These are phyloP conservation scores for Lepas anatifera DNA, from an alignment of 2,888 invertebrate genomes.

Conservation along the genomic window DNA sequence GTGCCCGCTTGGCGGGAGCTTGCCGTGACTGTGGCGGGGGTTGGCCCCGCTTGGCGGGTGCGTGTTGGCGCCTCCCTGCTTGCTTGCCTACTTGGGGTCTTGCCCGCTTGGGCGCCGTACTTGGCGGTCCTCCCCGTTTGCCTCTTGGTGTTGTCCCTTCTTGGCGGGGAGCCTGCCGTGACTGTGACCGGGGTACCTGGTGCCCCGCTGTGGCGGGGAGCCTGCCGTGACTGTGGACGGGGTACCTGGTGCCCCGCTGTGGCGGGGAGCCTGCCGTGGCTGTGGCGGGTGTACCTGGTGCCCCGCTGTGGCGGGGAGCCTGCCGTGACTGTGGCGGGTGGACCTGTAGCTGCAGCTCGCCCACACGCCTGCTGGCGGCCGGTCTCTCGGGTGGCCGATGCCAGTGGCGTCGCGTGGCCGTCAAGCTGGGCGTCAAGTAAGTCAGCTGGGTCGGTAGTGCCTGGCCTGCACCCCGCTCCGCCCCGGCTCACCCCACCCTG, in stretches of 20 bases:
- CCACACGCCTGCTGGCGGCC: conserved; percentile 23
- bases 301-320: not conserved
- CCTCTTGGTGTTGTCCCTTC: not conserved
- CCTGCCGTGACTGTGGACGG: too few relatives aligned
- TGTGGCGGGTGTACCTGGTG: not conserved
- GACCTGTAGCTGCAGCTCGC: conserved; percentile 18
- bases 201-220: not conserved
- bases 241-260: too few relatives aligned
- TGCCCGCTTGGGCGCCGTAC: not conserved
- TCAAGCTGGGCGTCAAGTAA: conserved; percentile 91
- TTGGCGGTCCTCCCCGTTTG: not conserved
- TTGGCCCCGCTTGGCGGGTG: not conserved
- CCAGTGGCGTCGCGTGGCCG: conserved; percentile 86
- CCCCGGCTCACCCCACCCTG: too few relatives aligned
- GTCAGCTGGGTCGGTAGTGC: conserved; percentile 43
- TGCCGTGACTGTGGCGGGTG: not conserved
- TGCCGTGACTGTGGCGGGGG: not conserved
- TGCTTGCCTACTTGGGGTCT: too few relatives aligned
- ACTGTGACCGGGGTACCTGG: not conserved
- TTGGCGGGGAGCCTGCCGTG: not conserved
- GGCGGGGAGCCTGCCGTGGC: too few relatives aligned
- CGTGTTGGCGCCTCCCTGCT: too few relatives aligned
- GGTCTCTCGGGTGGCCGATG: conserved; percentile 19
- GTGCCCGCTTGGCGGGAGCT: too few relatives aligned
- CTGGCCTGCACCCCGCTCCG: too few relatives aligned